These are phyloP conservation scores for Recurvirostra avosetta DNA, from an alignment of 2,113 vertebrate species.

Conservation along the genomic window DNA sequence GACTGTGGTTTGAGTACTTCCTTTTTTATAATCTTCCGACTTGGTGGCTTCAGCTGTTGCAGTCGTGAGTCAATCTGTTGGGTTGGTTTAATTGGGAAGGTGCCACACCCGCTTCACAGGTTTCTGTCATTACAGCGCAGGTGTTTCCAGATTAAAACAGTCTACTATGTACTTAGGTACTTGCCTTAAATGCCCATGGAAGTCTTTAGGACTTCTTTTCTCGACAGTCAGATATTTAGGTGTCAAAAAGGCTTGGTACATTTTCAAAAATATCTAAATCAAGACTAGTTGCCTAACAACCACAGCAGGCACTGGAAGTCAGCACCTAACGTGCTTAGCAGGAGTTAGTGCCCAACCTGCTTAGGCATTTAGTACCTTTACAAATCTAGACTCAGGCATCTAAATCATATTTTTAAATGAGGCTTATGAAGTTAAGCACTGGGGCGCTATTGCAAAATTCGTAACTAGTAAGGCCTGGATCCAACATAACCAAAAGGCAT, in stretches of 20 bases:
- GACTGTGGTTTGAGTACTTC: rapidly evolving
- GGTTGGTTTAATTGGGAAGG: background rate
- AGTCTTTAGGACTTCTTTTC: background rate
- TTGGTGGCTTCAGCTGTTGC: background rate
- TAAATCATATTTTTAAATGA: background rate
- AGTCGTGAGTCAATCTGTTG: background rate
- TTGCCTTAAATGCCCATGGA: background rate
- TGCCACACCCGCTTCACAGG: background rate
- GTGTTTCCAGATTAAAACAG: background rate
- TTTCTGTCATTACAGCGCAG: background rate
- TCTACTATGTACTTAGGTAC: background rate
- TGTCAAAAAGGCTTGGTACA: background rate
- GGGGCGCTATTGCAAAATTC: background rate
- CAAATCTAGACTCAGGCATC: background rate
- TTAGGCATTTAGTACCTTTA: background rate
- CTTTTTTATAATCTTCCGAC: background rate
- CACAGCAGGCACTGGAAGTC: background rate
- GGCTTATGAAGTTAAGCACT: background rate
- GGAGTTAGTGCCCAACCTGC: background rate
- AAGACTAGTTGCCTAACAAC: slow-evolving; percentile 29
- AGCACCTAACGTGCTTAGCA: background rate
- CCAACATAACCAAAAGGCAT: background rate
- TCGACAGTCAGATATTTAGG: background rate
- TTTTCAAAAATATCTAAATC: slow-evolving; percentile 9
- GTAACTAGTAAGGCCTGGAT: background rate